Evolutionary conservation across 2,888 invertebrate genomes (phyloP).

Genomic region (Synergus laeviventris): DNA sequence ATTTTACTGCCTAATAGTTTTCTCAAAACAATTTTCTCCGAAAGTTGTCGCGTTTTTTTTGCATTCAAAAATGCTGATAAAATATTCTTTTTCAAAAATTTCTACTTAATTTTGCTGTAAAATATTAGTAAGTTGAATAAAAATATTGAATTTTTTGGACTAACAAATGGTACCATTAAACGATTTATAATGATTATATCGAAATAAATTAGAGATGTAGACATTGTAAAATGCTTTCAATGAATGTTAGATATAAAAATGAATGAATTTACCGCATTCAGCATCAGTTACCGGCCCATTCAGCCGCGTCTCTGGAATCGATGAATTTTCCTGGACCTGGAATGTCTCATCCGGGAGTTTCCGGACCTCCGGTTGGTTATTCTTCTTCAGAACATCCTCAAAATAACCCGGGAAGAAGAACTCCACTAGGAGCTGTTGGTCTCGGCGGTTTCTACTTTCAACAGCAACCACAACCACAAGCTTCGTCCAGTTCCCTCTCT

Average conservation of each 20-base stretch:
- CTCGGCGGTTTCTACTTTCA: slow-evolving; percentile 93
- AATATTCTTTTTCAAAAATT: too few relatives aligned
- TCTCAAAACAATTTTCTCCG: too few relatives aligned
- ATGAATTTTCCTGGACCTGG: slow-evolving; percentile 65
- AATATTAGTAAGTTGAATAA: too few relatives aligned
- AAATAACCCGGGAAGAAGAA: slow-evolving; percentile 81
- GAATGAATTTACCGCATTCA: slow-evolving; percentile 48
- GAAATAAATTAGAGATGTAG: background rate
- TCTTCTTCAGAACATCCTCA: slow-evolving; percentile 77
- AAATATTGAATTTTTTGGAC: too few relatives aligned
- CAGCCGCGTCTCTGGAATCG: slow-evolving; percentile 65
- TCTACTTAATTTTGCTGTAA: too few relatives aligned
- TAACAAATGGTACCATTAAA: too few relatives aligned
- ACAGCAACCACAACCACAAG: slow-evolving; percentile 78
- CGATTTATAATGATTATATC: background rate
- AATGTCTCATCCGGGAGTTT: slow-evolving; percentile 67
- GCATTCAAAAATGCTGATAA: too few relatives aligned
- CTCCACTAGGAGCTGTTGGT: slow-evolving; percentile 89
- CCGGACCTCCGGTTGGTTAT: slow-evolving; percentile 74
- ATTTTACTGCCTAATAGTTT: too few relatives aligned
- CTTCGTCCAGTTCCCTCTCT: slow-evolving; percentile 77
- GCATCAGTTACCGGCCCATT: slow-evolving; percentile 68
- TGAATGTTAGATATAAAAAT: background rate
- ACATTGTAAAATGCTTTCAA: background rate
- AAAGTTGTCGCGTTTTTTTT: too few relatives aligned